Conservation (phyloP, 1,140 invertebrate genomes). For the Anagrus nilaparvatae region DNA sequence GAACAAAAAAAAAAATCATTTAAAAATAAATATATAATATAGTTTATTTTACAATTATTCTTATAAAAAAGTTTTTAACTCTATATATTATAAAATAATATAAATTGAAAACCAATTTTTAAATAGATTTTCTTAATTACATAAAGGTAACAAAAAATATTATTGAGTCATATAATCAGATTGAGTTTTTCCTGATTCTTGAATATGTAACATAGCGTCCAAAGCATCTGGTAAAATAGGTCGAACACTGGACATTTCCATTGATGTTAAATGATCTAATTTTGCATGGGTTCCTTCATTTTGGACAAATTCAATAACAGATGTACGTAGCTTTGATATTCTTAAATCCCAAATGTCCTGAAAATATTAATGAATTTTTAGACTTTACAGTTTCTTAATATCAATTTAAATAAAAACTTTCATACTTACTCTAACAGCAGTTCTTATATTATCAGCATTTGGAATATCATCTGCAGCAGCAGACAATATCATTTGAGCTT, state of each 20-base stretch:
- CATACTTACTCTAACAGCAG: constrained; percentile 65
- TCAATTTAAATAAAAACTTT: too few species aligned
- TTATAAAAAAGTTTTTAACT: too few species aligned
- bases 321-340: constrained; percentile 84
- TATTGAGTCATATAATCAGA: too few species aligned
- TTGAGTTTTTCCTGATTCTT: constrained; percentile 26
- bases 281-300: constrained; percentile 71
- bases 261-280: constrained; percentile 80
- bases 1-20: not conserved
- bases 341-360: constrained; percentile 92
- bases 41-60: too few species aligned
- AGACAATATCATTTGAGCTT: constrained; percentile 73
- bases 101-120: too few species aligned
- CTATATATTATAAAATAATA: constrained; percentile 30
- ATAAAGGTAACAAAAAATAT: too few species aligned
- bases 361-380: too few species aligned
- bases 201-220: constrained; percentile 69
- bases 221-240: constrained; percentile 78
- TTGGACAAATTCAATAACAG: constrained; percentile 81
- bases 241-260: constrained; percentile 87
- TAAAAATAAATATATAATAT: not conserved
- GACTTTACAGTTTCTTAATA: too few species aligned
- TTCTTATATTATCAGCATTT: constrained; percentile 72
- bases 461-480: constrained; percentile 69
- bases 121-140: too few species aligned